Conservation (phyloP, 2,113 vertebrate species). For the Typhlomys cinereus region DNA sequence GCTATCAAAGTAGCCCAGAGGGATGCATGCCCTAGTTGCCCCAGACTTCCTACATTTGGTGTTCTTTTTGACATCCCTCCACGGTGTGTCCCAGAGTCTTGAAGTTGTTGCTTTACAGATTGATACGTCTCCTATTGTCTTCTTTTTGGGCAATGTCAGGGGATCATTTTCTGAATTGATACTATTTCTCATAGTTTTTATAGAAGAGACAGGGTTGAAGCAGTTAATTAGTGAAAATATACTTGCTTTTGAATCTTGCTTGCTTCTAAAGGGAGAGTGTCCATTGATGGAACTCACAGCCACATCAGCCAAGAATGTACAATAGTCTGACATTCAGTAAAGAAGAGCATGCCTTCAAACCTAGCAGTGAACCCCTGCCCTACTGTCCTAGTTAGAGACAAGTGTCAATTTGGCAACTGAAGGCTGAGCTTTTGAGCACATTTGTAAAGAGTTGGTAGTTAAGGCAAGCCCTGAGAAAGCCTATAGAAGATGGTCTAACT, state of each 20-base stretch:
- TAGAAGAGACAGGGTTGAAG: conserved; percentile 33
- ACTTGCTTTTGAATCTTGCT: conserved; percentile 3
- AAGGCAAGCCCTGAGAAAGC: too few species aligned
- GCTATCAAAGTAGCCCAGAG: neutral
- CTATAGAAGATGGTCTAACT: too few species aligned
- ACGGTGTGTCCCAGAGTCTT: neutral
- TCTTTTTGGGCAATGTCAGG: conserved; percentile 23
- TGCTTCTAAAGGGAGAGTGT: neutral
- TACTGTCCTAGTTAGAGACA: too few species aligned
- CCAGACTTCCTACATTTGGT: neutral
- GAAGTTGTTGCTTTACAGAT: conserved; percentile 8
- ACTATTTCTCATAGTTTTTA: conserved; percentile 9
- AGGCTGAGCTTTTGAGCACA: too few species aligned
- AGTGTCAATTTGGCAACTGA: too few species aligned
- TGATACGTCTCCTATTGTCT: neutral
- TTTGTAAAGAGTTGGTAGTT: too few species aligned
- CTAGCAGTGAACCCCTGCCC: neutral
- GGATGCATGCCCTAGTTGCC: neutral
- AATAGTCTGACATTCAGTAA: conserved; percentile 15
- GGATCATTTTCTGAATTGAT: neutral
- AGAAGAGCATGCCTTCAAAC: neutral
- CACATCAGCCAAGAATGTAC: neutral
- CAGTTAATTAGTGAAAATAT: conserved; percentile 33
- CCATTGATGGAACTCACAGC: conserved; percentile 19
- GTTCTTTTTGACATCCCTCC: neutral